These are phyloP conservation scores for Spilosoma lubricipeda DNA, from an alignment of 2,888 invertebrate species.

Conservation along the genomic window DNA sequence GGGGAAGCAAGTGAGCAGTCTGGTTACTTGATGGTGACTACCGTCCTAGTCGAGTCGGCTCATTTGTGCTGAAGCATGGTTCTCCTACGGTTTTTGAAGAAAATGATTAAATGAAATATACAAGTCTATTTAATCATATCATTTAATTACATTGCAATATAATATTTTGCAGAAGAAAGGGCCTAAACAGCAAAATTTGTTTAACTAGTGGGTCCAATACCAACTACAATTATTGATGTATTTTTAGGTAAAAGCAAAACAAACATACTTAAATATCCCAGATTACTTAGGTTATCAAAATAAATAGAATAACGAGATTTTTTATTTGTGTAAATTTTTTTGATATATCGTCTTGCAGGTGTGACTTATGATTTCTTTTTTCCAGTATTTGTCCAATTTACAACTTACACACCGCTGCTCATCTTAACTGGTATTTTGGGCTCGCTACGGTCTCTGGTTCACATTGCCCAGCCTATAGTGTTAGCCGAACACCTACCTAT, in stretches of 20 bases:
- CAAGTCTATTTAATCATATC: too few species aligned
- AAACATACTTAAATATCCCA: too few species aligned
- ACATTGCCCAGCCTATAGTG: slow-evolving; percentile 88
- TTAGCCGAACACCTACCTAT: slow-evolving; percentile 88
- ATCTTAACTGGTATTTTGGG: slow-evolving; percentile 85
- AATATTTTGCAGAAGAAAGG: background rate
- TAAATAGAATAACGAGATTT: background rate
- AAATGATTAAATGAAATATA: too few species aligned
- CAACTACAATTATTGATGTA: too few species aligned
- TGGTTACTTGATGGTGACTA: background rate
- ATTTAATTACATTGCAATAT: background rate
- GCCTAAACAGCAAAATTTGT: background rate
- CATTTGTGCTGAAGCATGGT: too few species aligned
- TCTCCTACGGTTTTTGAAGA: too few species aligned
- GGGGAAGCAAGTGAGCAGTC: background rate
- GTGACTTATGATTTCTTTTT: slow-evolving; percentile 27
- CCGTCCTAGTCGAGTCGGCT: background rate
- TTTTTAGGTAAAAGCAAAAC: too few species aligned
- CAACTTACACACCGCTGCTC: slow-evolving; percentile 83
- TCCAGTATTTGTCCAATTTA: slow-evolving; percentile 87
- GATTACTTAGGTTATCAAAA: too few species aligned
- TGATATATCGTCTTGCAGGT: too few species aligned
- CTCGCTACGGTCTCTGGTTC: slow-evolving; percentile 86
- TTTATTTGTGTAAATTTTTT: background rate
- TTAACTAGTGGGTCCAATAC: background rate